Conservation (phyloP, 2,113 vertebrate species). For the Anthoscopus minutus region DNA sequence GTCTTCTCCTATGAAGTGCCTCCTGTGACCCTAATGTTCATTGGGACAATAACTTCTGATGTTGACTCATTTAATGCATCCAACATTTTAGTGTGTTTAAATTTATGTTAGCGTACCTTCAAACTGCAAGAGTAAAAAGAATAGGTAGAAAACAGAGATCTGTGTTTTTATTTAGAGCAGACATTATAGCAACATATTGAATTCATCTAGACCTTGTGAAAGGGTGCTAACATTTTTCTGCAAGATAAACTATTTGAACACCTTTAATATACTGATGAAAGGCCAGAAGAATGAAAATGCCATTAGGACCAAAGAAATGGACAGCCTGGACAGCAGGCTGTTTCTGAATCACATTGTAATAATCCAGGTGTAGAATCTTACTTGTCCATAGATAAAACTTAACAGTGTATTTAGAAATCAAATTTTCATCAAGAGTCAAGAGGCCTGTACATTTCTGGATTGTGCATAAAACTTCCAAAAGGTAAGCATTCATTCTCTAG, state of each 20-base stretch:
- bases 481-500: neutral
- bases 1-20: neutral
- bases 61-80: neutral
- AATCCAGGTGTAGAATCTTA: neutral
- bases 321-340: neutral
- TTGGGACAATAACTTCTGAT: neutral
- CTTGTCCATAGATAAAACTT: neutral
- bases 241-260: neutral
- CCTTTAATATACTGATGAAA: neutral
- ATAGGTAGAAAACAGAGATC: neutral
- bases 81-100: neutral
- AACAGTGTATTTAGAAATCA: neutral
- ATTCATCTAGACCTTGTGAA: neutral
- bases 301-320: neutral
- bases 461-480: neutral
- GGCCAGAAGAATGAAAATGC: neutral
- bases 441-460: neutral
- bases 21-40: accelerated
- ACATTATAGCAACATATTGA: neutral
- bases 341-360: neutral
- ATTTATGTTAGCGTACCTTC: neutral
- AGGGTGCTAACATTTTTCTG: neutral
- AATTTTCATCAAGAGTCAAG: neutral
- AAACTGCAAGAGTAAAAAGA: neutral
- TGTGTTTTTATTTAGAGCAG: neutral